phyloP scores from a whole-genome alignment of 2,888 invertebrate genomes.

The Macaria notata region DNA sequence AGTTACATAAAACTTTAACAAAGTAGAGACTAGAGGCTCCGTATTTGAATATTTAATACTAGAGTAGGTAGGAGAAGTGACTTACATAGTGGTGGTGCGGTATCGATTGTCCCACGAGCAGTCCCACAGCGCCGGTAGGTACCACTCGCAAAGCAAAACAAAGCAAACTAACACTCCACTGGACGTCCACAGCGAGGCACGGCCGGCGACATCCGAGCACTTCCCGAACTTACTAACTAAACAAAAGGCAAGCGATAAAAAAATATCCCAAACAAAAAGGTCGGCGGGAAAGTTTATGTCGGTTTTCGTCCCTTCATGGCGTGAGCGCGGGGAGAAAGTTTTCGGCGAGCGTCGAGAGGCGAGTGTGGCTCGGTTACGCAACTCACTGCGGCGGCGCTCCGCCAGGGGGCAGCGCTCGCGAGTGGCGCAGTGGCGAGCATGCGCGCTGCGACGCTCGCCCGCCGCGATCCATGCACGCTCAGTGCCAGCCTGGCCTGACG shows the following conservation, averaged over 20 bases:
- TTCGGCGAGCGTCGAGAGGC: constrained; percentile 69
- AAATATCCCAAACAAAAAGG: constrained; percentile 40
- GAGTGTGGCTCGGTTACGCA: constrained; percentile 80
- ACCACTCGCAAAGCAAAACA: constrained; percentile 71
- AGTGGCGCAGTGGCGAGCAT: constrained; percentile 81
- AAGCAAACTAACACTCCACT: constrained; percentile 73
- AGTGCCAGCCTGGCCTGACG: constrained; percentile 27
- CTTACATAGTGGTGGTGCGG: constrained; percentile 75
- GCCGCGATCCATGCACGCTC: constrained; percentile 31
- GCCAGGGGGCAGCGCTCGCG: constrained; percentile 76
- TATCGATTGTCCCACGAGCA: constrained; percentile 77
- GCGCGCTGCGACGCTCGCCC: constrained; percentile 55
- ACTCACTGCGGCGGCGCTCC: constrained; percentile 74
- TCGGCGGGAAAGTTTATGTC: constrained; percentile 73
- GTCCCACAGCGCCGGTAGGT: constrained; percentile 47
- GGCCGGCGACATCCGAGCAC: constrained; percentile 62
- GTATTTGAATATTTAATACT: too few relatives aligned
- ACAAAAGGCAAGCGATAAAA: constrained; percentile 49
- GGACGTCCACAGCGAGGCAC: constrained; percentile 56
- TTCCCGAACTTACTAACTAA: constrained; percentile 65
- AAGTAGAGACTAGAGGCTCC: too few relatives aligned
- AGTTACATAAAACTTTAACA: too few relatives aligned
- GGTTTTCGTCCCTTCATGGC: constrained; percentile 66
- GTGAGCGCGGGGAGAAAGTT: constrained; percentile 71
- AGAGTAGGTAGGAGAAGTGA: constrained; percentile 38